Evolutionary conservation across 64 coral and sea anemone species (phyloP).

Genomic region (Dendronephthya gigantea): DNA sequence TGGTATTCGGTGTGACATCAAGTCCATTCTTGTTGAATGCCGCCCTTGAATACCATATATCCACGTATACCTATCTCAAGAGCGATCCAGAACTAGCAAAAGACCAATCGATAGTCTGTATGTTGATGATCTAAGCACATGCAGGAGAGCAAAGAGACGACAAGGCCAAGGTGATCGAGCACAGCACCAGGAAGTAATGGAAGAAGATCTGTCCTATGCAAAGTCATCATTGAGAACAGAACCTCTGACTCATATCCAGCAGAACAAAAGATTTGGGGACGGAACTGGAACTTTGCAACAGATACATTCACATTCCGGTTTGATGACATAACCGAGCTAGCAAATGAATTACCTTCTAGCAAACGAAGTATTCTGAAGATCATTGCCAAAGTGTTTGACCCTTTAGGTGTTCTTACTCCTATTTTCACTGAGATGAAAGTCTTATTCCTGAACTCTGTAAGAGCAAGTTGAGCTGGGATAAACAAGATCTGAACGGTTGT

Average conservation of each 20-base stretch:
- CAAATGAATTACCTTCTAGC: slow-evolving; percentile 14
- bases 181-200: background rate
- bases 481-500: slow-evolving; percentile 22
- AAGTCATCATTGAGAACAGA: slow-evolving; percentile 23
- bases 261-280: slow-evolving; percentile 6
- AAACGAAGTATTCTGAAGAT: slow-evolving; percentile 36
- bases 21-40: slow-evolving; percentile 47
- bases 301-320: slow-evolving; percentile 20
- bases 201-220: slow-evolving; percentile 28
- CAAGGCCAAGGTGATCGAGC: background rate
- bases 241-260: background rate
- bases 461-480: slow-evolving; percentile 26
- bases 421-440: slow-evolving; percentile 31
- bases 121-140: slow-evolving; percentile 36
- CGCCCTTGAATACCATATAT: slow-evolving; percentile 36
- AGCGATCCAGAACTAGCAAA: slow-evolving; percentile 26
- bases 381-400: slow-evolving; percentile 37
- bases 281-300: slow-evolving; percentile 21
- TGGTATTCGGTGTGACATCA: slow-evolving; percentile 47
- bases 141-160: slow-evolving; percentile 29
- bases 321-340: slow-evolving; percentile 13
- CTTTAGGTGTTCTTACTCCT: slow-evolving; percentile 31
- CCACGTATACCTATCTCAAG: slow-evolving; percentile 23
- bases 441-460: slow-evolving; percentile 38
- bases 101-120: slow-evolving; percentile 25